Base-by-base conservation (phyloP, 2,888 invertebrate species). In the Drosophila dives region DNA sequence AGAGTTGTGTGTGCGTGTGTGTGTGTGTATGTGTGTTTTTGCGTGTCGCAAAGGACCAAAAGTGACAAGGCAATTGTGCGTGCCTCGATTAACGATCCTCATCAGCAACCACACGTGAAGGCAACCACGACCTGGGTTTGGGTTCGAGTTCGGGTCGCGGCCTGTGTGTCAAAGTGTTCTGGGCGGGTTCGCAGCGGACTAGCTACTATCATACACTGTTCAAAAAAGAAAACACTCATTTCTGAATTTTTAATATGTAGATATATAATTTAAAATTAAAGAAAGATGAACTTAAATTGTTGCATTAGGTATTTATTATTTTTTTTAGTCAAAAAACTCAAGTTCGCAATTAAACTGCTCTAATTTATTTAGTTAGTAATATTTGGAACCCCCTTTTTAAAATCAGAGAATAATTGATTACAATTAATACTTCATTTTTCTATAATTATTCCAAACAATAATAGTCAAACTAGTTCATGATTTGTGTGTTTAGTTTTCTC, bases 61-160 rank as follows among this genome's bases (percentile, higher is more conserved):
- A 53, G 33, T 54, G 54, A 66, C 45, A 64, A 45, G 66, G 15
- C 66, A 67, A 38, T 67, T 67, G 67, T 66, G 55, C 64, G 45
- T 66, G 32, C 36, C 20, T n/a, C 36, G 45, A 83, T 76, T 72
- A 72, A 77, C 60, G 53, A 66, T 56, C 63, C 56, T 72, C 51
- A 29, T 56, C 58, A 60, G 50, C 67, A 54, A 66, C 33, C 66
- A 50, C n/a, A 40, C n/a, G 54, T 45, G 34, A 48, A 48, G 45
- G 45, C 33, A 45, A 17, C 26, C 17, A 38, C 1, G 54, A 40
- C 26, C 38, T 29, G 20, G 17, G 34, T 20, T 53, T 36, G 34
- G 23, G 32, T 23, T 49, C 23, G 54, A 26, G 53, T 45, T 55
- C 60, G 34, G 33, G 59, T 59, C 56, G 38, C 38, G 53, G 58